phyloP scores from a whole-genome alignment of 2,797 vertebrate species.

The Sternotherus odoratus region DNA sequence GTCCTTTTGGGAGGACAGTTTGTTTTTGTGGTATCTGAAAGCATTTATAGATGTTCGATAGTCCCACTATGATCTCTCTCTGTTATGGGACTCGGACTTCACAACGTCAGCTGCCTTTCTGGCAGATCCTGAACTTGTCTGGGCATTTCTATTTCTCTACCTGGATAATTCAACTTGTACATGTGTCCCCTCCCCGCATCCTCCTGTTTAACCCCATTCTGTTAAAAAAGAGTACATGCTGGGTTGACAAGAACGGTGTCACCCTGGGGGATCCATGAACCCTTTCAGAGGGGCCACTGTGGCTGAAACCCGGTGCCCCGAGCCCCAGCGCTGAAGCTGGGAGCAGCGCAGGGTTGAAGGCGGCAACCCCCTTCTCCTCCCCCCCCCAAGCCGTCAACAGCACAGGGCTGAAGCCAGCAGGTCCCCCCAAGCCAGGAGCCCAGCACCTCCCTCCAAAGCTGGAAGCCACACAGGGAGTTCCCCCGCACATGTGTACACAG shows the following conservation, averaged over 20 bases:
- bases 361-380: too few relatives aligned
- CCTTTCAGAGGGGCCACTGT: too few relatives aligned
- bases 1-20: slow-evolving; percentile 6
- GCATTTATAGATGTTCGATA: neutral
- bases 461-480: too few relatives aligned
- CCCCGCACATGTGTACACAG: too few relatives aligned
- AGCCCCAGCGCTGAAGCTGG: too few relatives aligned
- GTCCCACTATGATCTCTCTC: neutral
- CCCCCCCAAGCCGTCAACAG: too few relatives aligned
- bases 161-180: neutral
- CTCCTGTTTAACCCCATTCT: neutral
- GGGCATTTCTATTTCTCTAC: neutral
- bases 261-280: too few relatives aligned
- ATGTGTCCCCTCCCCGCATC: neutral
- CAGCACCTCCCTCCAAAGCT: too few relatives aligned
- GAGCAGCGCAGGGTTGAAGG: too few relatives aligned
- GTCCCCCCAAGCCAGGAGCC: too few relatives aligned
- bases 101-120: neutral
- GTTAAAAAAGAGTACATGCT: neutral
- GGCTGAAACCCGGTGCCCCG: too few relatives aligned
- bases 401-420: too few relatives aligned
- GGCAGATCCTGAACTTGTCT: neutral
- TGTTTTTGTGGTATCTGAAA: neutral
- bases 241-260: neutral
- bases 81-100: neutral